Conservation (phyloP, 1,140 invertebrate genomes). For the Andrena cerasifolii region DNA sequence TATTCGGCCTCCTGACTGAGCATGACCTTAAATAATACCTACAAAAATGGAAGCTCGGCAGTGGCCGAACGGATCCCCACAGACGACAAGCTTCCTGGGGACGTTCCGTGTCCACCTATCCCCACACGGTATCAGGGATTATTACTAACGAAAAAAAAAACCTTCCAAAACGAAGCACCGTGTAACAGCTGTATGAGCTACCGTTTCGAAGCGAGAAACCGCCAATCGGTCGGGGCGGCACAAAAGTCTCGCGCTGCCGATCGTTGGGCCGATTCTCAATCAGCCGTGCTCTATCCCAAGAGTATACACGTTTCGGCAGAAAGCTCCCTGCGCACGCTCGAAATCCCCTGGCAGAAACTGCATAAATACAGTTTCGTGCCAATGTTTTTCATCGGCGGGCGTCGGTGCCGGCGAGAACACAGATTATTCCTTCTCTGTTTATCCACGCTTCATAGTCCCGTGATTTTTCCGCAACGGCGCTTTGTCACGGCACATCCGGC, state of each 20-base stretch:
- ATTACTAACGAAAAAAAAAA: no score
- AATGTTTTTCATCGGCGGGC: constrained; percentile 46
- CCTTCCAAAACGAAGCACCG: no score
- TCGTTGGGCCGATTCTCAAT: constrained; percentile 21
- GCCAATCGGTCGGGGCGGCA: background rate
- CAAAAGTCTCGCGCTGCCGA: background rate
- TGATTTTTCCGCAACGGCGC: constrained; percentile 79
- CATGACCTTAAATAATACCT: no score
- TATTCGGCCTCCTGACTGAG: no score
- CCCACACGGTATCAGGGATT: no score
- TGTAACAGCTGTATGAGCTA: background rate
- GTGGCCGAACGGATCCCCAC: no score
- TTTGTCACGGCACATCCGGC: constrained; percentile 79
- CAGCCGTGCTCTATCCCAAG: background rate
- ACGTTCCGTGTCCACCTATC: no score
- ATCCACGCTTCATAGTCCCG: constrained; percentile 77
- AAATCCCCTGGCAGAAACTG: constrained; percentile 38
- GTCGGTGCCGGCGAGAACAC: constrained; percentile 30
- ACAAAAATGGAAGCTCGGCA: no score
- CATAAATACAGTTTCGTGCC: constrained; percentile 54
- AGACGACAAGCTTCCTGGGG: no score
- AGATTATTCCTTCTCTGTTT: constrained; percentile 72
- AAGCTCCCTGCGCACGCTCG: background rate
- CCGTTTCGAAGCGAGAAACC: background rate
- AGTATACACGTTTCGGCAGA: background rate